A percentile compares a stretch with the other conserved stretches of the same genome.
Evolutionary conservation across 2,113 vertebrate species (phyloP).

Genomic region (Arenaria interpres): DNA sequence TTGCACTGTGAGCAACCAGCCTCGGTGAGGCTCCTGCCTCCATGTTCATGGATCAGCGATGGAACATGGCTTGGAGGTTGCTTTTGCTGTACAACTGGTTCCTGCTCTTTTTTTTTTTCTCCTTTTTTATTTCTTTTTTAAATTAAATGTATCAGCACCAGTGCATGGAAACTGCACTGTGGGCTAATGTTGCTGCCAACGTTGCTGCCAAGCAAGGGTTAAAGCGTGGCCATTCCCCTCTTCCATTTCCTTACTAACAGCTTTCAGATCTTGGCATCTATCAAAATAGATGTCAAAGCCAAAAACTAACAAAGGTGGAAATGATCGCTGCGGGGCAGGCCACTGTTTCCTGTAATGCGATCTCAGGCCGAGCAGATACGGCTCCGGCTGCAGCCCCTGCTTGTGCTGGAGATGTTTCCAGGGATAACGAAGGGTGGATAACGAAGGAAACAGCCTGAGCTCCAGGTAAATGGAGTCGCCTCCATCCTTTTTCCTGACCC

Average conservation of each 20-base stretch:
- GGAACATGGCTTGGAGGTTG: background rate
- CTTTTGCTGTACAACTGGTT: background rate
- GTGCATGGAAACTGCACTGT: rapidly evolving
- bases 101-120: background rate
- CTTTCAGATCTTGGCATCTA: conserved; percentile 14
- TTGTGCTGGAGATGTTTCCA: background rate
- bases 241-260: conserved; percentile 6
- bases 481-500: background rate
- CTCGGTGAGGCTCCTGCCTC: background rate
- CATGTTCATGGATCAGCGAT: background rate
- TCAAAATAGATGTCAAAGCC: conserved; percentile 24
- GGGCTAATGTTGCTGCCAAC: background rate
- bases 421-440: background rate
- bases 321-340: background rate
- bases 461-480: background rate
- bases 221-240: background rate
- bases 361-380: background rate
- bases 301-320: conserved; percentile 44
- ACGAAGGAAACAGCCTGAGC: background rate
- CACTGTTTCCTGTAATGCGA: background rate
- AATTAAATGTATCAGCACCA: background rate
- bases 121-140: background rate
- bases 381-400: background rate
- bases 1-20: background rate
- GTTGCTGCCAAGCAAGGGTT: background rate